Conservation (phyloP, 2,888 invertebrate genomes). For the Metacarcinus magister region DNA sequence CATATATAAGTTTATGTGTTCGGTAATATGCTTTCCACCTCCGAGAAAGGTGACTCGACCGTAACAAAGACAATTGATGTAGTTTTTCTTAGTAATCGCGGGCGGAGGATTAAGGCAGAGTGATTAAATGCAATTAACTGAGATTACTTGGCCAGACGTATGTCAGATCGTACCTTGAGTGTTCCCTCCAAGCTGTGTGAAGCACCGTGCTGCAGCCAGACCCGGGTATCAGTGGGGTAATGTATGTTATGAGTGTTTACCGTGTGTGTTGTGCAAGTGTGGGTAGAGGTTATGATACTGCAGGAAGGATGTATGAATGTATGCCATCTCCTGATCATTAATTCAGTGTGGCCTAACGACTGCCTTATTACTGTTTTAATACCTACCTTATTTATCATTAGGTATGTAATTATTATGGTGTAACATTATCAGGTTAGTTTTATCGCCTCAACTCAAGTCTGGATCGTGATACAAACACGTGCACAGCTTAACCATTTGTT, state of each 20-base stretch:
- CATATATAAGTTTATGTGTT: background rate
- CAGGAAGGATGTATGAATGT: background rate
- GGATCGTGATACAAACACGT: too few species aligned
- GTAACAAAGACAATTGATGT: background rate
- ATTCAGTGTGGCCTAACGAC: background rate
- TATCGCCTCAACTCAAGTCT: too few species aligned
- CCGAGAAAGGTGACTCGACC: background rate
- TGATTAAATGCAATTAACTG: slow-evolving; percentile 18
- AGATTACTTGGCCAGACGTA: background rate
- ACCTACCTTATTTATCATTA: too few species aligned
- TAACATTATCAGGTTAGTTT: too few species aligned
- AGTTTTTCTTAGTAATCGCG: background rate
- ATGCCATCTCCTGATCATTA: background rate
- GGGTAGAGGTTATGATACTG: background rate
- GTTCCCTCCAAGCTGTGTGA: background rate
- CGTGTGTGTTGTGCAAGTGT: background rate
- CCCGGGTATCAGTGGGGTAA: background rate
- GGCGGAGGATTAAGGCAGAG: background rate
- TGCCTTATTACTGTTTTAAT: too few species aligned
- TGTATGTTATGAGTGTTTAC: slow-evolving; percentile 2
- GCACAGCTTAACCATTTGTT: too few species aligned
- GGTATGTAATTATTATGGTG: too few species aligned
- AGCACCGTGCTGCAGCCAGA: background rate
- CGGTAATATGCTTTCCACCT: background rate
- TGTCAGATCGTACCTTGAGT: background rate